Conservation (phyloP, 2,113 vertebrate genomes). For the Archocentrus centrarchus region DNA sequence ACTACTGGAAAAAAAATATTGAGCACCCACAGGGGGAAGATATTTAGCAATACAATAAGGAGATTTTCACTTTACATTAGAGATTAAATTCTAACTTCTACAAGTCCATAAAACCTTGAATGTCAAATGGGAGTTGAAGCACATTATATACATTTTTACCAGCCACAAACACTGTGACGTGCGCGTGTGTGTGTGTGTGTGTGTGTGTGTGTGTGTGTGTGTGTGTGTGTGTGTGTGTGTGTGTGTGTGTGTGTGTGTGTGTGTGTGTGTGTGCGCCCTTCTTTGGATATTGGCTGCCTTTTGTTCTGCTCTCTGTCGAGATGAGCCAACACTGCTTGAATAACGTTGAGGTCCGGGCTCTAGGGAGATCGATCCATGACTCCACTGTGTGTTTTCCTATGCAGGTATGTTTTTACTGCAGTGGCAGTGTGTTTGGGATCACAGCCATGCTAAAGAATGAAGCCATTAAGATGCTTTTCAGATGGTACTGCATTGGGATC, state of each 20-base stretch:
- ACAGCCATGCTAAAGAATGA: neutral
- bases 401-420: neutral
- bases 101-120: neutral
- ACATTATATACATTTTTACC: conserved; percentile 69
- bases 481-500: neutral
- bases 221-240: neutral
- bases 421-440: neutral
- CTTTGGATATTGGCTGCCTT: neutral
- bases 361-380: no score
- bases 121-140: conserved; percentile 57
- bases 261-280: neutral
- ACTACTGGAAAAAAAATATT: conserved; percentile 13
- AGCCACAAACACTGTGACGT: conserved; percentile 19
- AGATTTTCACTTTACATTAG: conserved; percentile 29
- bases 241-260: neutral
- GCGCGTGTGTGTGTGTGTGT: neutral
- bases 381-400: neutral
- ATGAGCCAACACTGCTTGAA: neutral
- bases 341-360: neutral
- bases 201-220: neutral
- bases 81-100: conserved; percentile 33
- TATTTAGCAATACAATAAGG: conserved; percentile 35
- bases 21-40: conserved; percentile 14
- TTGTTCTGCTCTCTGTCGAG: neutral
- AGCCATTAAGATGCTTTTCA: neutral